Conservation (phyloP, 2,797 vertebrate genomes). For the Tamandua tetradactyla region DNA sequence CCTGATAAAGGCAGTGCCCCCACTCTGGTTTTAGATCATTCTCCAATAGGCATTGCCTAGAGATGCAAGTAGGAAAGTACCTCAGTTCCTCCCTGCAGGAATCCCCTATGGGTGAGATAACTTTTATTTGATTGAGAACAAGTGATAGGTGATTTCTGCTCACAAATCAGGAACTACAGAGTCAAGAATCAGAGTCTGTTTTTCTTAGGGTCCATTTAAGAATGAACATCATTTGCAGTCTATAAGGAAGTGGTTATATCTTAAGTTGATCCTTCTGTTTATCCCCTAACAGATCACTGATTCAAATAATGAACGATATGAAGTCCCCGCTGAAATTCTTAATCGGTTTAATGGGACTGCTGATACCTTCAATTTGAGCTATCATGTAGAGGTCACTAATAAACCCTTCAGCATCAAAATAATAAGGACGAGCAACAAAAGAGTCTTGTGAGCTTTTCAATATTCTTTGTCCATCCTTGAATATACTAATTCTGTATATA, state of each 20-base stretch:
- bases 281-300: slow-evolving; percentile 89
- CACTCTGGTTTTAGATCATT: not conserved
- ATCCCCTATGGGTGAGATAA: not conserved
- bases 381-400: slow-evolving; percentile 83
- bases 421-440: slow-evolving; percentile 86
- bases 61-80: not conserved
- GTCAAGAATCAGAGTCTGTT: not conserved
- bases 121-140: not conserved
- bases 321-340: slow-evolving; percentile 91
- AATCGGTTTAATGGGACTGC: slow-evolving; percentile 63
- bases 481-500: too few relatives aligned
- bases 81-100: not conserved
- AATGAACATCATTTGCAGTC: not conserved
- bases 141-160: not conserved
- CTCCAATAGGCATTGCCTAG: too few relatives aligned
- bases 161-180: not conserved
- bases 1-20: not conserved
- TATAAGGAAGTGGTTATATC: not conserved
- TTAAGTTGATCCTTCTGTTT: slow-evolving; percentile 4
- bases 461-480: slow-evolving; percentile 20
- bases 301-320: slow-evolving; percentile 84
- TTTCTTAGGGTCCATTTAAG: not conserved
- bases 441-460: slow-evolving; percentile 89
- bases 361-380: slow-evolving; percentile 72
- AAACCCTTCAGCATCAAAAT: slow-evolving; percentile 91